A percentile compares a stretch with the other conserved stretches of the same genome.
phyloP scores from a whole-genome alignment of 2,113 vertebrate genomes.

The Echinops telfairi region DNA sequence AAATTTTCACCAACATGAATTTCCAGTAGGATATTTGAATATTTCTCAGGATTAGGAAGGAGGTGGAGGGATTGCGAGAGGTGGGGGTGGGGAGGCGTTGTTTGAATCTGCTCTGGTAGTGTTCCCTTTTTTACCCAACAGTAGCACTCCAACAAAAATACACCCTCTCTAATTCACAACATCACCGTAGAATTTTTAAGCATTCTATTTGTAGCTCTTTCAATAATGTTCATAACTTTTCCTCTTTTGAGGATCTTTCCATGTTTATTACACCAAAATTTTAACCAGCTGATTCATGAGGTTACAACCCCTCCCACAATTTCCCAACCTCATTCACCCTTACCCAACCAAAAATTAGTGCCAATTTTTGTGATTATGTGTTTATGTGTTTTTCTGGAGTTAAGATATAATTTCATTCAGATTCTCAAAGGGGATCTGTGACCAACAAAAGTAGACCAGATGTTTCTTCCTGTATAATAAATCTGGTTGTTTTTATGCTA shows the following conservation, averaged over 20 bases:
- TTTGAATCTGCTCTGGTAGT: neutral
- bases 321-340: neutral
- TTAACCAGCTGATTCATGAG: neutral
- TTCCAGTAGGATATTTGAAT: slow-evolving; percentile 14
- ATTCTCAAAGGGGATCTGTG: neutral
- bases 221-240: neutral
- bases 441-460: neutral
- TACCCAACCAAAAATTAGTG: neutral
- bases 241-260: neutral
- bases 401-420: neutral
- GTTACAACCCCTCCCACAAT: neutral
- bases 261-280: neutral
- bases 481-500: slow-evolving; percentile 18
- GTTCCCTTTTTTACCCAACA: neutral
- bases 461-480: slow-evolving; percentile 5
- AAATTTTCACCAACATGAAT: neutral
- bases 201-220: neutral
- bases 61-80: neutral
- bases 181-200: neutral
- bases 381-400: neutral
- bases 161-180: neutral
- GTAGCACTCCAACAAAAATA: neutral
- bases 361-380: slow-evolving; percentile 9
- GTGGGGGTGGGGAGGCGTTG: neutral
- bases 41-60: neutral